These are phyloP conservation scores for Lineus longissimus DNA, from an alignment of 1,140 invertebrate genomes.

Conservation along the genomic window DNA sequence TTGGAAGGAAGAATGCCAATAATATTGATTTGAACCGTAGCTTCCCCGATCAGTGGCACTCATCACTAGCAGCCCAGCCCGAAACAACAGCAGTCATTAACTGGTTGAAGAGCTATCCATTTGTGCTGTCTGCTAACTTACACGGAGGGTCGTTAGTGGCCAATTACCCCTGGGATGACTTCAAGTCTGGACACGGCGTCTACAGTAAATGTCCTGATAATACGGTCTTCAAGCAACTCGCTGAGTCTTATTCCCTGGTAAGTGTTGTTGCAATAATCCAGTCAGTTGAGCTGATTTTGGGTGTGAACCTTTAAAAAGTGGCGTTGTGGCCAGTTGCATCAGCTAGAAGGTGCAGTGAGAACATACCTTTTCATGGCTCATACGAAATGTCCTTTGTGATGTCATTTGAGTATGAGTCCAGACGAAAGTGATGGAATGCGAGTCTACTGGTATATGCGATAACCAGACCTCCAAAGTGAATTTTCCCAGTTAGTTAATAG, in stretches of 20 bases:
- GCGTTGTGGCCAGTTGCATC: too few species aligned
- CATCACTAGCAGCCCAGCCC: conserved; percentile 71
- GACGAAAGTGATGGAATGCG: too few species aligned
- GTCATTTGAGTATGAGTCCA: too few species aligned
- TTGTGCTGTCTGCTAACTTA: conserved; percentile 93
- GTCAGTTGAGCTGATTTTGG: too few species aligned
- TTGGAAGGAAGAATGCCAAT: conserved; percentile 78
- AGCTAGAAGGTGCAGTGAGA: too few species aligned
- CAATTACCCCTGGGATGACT: conserved; percentile 79
- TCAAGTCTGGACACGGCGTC: conserved; percentile 21
- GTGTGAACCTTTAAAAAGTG: too few species aligned
- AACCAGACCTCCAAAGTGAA: too few species aligned
- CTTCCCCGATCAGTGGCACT: conserved; percentile 73
- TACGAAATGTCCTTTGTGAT: too few species aligned
- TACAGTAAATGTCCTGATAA: conserved; percentile 80
- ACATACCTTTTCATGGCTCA: too few species aligned
- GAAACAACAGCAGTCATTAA: conserved; percentile 88
- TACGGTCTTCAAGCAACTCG: conserved; percentile 74
- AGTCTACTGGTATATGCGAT: too few species aligned
- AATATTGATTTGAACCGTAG: conserved; percentile 90
- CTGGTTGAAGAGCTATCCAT: conserved; percentile 81
- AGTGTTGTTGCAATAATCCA: conserved; percentile 29
- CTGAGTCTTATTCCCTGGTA: conserved; percentile 73
- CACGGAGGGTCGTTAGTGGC: conserved; percentile 90
- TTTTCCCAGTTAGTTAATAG: too few species aligned